Conservation (phyloP, 2,888 invertebrate genomes). For the Eupithecia tripunctaria region DNA sequence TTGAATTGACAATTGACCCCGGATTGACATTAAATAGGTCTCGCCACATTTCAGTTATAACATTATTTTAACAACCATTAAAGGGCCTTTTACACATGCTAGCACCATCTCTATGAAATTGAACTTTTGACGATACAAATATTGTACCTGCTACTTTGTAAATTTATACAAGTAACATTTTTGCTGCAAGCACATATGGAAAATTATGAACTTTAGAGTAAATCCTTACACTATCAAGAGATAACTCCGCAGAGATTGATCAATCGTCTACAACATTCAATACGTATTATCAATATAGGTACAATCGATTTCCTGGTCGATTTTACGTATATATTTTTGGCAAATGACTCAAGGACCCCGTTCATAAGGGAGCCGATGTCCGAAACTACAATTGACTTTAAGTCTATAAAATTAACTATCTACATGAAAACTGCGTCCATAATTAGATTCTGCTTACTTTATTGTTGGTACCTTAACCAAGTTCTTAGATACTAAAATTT, state of each 20-base stretch:
- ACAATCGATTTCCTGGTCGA: conserved; percentile 55
- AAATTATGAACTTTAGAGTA: conserved; percentile 63
- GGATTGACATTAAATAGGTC: conserved; percentile 69
- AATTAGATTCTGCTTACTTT: conserved; percentile 37
- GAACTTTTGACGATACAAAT: not conserved
- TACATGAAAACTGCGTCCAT: conserved; percentile 55
- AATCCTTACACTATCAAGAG: conserved; percentile 74
- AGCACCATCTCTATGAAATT: conserved; percentile 13
- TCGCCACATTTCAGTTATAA: conserved; percentile 57
- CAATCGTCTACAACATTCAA: conserved; percentile 68
- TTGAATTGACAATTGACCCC: conserved; percentile 83
- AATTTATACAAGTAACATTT: conserved; percentile 8
- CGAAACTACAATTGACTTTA: conserved; percentile 68
- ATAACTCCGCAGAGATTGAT: conserved; percentile 68
- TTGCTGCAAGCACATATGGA: conserved; percentile 24
- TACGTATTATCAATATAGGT: conserved; percentile 57
- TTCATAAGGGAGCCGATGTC: conserved; percentile 63
- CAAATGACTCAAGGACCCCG: conserved; percentile 69
- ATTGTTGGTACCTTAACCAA: conserved; percentile 22
- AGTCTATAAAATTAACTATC: conserved; percentile 72
- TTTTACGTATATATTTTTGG: conserved; percentile 79
- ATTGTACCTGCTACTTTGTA: not conserved
- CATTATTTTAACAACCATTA: conserved; percentile 77
- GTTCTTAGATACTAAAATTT: conserved; percentile 17
- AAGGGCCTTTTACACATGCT: conserved; percentile 46